Base-by-base conservation (phyloP, 2,888 invertebrate genomes). In the Artemia sp. region DNA sequence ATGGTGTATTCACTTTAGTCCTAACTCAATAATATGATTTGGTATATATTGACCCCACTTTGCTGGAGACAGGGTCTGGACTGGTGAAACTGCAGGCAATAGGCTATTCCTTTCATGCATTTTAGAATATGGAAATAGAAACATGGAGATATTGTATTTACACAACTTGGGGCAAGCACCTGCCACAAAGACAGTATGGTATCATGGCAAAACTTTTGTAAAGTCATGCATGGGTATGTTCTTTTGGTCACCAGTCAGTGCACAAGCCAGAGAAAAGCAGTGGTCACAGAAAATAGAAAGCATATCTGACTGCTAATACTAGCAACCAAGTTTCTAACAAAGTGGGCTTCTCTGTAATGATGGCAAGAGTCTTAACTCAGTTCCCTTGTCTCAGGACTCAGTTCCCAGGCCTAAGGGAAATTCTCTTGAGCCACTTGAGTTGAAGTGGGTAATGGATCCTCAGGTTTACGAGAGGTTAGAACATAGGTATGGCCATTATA, bases 271-370 rank as follows among this genome's bases (percentile, higher is more conserved):
- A 69, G 69, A 67, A 66, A 38, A n/a, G 50, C 58, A 14, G 69
- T 67, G 58, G 58, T 68, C 14, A 51, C 19, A 12, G 66, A 69
- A 69, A 69, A 69, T 67, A 58, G 69, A 14, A 24, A n/a, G 9
- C 67, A 69, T 51, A 51, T 69, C 11, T 24, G 58, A 51, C 12
- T 67, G n/a, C 70, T 73, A 24, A 69, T 72, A 52, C 58, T 68
- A 24, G 70, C 70, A 14, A 67, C 68, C 2, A 70, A 70, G 12
- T 72, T 67, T 70, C 67, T 73, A 52, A 69, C 68, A 19, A 73
- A 71, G 52, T 68, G 72, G 53, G 72, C 72, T 24, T 52, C 72
- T 73, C 50, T 51, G 72, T 4, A 71, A 71, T 10, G 67, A 71
- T 51, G 68, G 70, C 51, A 67, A 67, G 69, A 51, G 14, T 11